Evolutionary conservation across 1,140 invertebrate species (phyloP).

Genomic region (Drosophila serrata): DNA sequence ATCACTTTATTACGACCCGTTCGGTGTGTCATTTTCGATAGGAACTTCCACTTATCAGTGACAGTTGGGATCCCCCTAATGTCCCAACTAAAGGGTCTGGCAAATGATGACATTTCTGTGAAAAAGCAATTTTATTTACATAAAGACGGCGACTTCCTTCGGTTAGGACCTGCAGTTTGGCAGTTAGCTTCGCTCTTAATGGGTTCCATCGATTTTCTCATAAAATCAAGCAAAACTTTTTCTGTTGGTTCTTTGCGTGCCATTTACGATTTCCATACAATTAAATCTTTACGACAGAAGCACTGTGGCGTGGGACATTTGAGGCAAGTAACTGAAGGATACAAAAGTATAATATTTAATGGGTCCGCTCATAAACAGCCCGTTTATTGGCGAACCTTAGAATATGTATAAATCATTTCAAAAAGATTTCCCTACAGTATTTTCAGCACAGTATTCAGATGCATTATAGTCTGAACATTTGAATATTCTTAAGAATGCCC

Average conservation of each 20-base stretch:
- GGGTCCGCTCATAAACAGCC: constrained; percentile 24
- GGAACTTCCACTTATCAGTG: constrained; percentile 29
- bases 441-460: too few species aligned
- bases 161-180: constrained; percentile 22
- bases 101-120: constrained; percentile 43
- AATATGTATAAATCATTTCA: constrained; percentile 6
- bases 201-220: constrained; percentile 71
- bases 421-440: constrained; percentile 2
- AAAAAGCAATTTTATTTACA: constrained; percentile 40
- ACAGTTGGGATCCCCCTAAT: constrained; percentile 11
- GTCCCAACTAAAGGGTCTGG: constrained; percentile 13
- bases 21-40: constrained; percentile 29
- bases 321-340: constrained; percentile 23
- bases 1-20: constrained; percentile 27
- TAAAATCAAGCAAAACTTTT: constrained; percentile 63
- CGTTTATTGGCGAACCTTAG: constrained; percentile 22
- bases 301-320: constrained; percentile 26
- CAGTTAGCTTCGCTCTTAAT: constrained; percentile 61
- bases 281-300: constrained; percentile 76
- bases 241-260: constrained; percentile 65
- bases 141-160: constrained; percentile 11
- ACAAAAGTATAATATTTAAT: constrained; percentile 32
- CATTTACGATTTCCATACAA: constrained; percentile 83
- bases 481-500: constrained; percentile 1
- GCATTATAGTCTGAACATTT: background rate